Percentiles rank a stretch among this genome's conserved stretches.
phyloP scores from a whole-genome alignment of 2,888 invertebrate species.

The Troides aeacus region DNA sequence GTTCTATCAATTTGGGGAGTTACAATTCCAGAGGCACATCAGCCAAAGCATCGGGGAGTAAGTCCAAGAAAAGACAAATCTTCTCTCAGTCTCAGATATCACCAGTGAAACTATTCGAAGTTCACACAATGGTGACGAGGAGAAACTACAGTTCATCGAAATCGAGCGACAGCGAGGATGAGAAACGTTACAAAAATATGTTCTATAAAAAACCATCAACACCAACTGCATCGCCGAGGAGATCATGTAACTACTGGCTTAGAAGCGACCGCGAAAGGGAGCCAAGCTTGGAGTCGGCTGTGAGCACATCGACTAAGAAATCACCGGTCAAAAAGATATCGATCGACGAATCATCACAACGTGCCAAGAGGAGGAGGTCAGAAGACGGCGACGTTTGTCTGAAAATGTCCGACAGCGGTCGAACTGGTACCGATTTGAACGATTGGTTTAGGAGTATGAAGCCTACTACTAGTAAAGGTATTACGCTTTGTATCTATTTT shows the following conservation, averaged over 20 bases:
- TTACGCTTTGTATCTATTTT: neutral
- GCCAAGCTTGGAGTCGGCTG: neutral
- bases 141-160: constrained; percentile 10
- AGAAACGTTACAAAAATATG: constrained; percentile 33
- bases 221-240: constrained; percentile 4
- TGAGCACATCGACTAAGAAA: neutral
- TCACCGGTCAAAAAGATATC: constrained; percentile 36
- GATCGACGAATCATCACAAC: constrained; percentile 22
- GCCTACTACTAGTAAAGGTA: constrained; percentile 40
- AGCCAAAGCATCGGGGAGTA: constrained; percentile 1
- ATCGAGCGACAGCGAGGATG: constrained; percentile 16
- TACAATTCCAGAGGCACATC: neutral
- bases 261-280: neutral
- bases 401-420: constrained; percentile 37
- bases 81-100: constrained; percentile 50
- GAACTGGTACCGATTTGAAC: constrained; percentile 46
- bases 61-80: neutral
- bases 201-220: constrained; percentile 9
- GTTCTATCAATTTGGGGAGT: constrained; percentile 1
- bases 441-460: constrained; percentile 53
- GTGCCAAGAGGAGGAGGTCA: constrained; percentile 38
- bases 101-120: constrained; percentile 49
- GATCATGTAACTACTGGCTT: neutral
- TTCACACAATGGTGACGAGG: constrained; percentile 28
- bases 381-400: constrained; percentile 30